A percentile compares a stretch with the other conserved stretches of the same genome.
phyloP scores from a whole-genome alignment of 2,113 vertebrate species.

The Elachura formosa region DNA sequence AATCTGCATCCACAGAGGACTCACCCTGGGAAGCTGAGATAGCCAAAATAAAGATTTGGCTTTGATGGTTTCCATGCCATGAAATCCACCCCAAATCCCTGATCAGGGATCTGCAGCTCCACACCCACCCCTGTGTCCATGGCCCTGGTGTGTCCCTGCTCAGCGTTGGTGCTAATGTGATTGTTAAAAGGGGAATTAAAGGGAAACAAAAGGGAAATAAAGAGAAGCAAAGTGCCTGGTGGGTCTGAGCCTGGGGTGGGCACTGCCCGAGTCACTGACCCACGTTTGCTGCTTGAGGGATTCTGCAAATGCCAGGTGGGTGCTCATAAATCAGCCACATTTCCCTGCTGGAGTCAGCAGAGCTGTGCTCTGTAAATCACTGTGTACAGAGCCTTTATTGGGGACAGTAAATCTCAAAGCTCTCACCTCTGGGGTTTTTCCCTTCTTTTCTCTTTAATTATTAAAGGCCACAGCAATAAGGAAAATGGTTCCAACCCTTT shows the following conservation, averaged over 20 bases:
- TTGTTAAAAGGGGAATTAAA: not conserved
- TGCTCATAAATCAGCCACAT: not conserved
- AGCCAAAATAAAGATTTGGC: not conserved
- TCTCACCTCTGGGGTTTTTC: not conserved
- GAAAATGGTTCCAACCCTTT: not conserved
- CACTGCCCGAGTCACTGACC: not conserved
- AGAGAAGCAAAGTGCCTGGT: accelerated
- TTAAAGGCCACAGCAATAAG: not conserved
- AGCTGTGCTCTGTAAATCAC: not conserved
- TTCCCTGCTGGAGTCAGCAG: not conserved
- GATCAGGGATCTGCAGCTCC: not conserved
- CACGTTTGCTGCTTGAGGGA: not conserved
- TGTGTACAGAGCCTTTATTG: not conserved
- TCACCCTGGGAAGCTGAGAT: not conserved
- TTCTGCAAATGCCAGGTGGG: not conserved
- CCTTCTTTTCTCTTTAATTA: not conserved
- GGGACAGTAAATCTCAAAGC: not conserved
- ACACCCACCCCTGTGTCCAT: accelerated
- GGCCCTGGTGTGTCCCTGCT: accelerated
- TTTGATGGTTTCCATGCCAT: not conserved
- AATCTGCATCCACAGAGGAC: not conserved
- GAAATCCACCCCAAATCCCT: not conserved
- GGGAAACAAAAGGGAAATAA: not conserved
- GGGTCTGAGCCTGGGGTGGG: not conserved
- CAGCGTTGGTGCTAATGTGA: accelerated